Evolutionary conservation across 2,113 vertebrate species (phyloP).

Genomic region (Perca schrenkii): DNA sequence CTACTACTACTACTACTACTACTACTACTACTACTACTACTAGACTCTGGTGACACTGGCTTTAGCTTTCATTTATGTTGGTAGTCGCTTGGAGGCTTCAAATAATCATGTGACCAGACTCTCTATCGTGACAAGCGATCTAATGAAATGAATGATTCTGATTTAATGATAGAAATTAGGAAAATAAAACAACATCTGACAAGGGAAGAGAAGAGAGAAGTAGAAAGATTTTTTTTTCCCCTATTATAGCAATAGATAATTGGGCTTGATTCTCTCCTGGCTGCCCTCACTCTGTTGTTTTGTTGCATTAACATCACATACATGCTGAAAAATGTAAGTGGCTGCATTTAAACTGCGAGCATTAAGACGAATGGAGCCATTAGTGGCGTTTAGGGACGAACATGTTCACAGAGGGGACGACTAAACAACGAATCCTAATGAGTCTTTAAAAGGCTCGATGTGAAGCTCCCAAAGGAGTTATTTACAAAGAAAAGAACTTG

Average conservation of each 20-base stretch:
- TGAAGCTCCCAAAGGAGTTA: constrained; percentile 40
- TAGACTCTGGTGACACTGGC: background rate
- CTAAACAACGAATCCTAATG: constrained; percentile 39
- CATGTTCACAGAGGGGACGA: constrained; percentile 19
- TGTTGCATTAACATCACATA: background rate
- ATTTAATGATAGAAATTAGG: background rate
- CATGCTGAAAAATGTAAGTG: constrained; percentile 27
- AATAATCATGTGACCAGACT: background rate
- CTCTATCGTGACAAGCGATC: background rate
- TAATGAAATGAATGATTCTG: background rate
- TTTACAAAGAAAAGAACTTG: background rate
- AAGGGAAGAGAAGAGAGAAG: background rate
- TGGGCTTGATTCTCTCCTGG: background rate
- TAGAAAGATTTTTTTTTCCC: background rate
- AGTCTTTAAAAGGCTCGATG: constrained; percentile 45
- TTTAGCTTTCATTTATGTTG: background rate
- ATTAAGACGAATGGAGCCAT: constrained; percentile 30
- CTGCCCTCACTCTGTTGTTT: background rate
- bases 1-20: background rate
- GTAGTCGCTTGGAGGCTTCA: background rate
- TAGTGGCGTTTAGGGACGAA: constrained; percentile 28
- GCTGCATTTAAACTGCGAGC: constrained; percentile 17
- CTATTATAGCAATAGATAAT: background rate
- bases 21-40: background rate
- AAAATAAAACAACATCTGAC: background rate